Evolutionary conservation across 2,113 vertebrate genomes (phyloP), one percentile per base, ranked within the genome.

Genomic region (Antechinus stuartii): DNA sequence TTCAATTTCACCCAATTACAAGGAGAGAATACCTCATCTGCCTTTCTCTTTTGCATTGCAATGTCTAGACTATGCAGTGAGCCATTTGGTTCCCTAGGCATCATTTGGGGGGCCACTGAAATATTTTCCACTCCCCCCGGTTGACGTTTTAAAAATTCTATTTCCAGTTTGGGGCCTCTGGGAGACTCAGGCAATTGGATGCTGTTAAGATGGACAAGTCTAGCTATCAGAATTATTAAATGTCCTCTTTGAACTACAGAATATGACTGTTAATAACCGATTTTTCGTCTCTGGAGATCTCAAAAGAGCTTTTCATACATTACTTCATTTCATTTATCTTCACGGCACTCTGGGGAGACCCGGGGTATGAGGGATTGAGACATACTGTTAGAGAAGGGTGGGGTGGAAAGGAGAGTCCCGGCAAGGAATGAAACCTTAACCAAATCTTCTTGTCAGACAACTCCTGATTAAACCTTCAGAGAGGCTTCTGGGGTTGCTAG

Each of bases 61-160:
- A 2, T 23, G n/a, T 84, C 68, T 84, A 42, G n/a, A 76, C 68
- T 84, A 23, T 11, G 35, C n/a, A 42, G 14, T 42, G 35, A 42
- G 19, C 68, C 68, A 84, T 84, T 84, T 84, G 19, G 68, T 42
- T 84, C 68, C n/a, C 68, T 84, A 84, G 49, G 57, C 95, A 56
- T 94, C 90, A 94, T 35, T 30, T 30, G 94, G 93, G 91, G 35
- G 54, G 90, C 30, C 35, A n/a, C 61, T 50, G 35, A 89, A 56
- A 26, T 90, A 46, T 89, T 95, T 92, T 96, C 95, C 56, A 93
- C 52, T 96, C 91, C 54, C 52, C 95, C 91, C 54, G 47, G 96
- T 92, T 96, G 94, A 95, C 94, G 95, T 97, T 96, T 92, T 53
- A 42, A 92, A 98, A 97, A 96, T 95, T 95, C 54, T 91, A 42